A percentile compares a stretch with the other conserved stretches of the same genome.
Evolutionary conservation across 2,888 invertebrate genomes (phyloP).

Genomic region (Brachypterus glaber): DNA sequence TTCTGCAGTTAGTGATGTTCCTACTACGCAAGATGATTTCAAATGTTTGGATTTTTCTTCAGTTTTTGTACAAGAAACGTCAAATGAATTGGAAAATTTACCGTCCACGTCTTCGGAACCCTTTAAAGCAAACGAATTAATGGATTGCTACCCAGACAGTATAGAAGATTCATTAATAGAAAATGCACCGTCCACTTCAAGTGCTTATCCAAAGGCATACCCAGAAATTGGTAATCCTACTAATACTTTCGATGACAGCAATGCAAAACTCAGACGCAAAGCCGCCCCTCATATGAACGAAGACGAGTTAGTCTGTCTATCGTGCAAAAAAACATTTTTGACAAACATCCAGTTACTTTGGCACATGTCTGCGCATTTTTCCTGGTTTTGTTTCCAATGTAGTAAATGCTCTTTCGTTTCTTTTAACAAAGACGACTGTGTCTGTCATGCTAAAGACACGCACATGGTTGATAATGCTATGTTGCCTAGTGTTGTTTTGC

Average conservation of each 20-base stretch:
- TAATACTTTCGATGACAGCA: not conserved
- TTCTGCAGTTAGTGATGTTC: no score
- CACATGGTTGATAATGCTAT: constrained; percentile 50
- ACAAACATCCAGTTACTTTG: constrained; percentile 42
- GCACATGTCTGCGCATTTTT: constrained; percentile 59
- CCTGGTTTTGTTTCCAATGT: constrained; percentile 67
- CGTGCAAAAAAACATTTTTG: not conserved
- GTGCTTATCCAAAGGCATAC: no score
- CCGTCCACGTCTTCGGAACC: no score
- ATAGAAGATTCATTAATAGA: no score
- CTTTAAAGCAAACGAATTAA: no score
- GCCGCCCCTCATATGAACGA: not conserved
- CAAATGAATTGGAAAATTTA: no score
- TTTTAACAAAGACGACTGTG: constrained; percentile 54
- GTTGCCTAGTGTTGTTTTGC: constrained; percentile 34
- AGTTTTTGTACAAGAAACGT: no score
- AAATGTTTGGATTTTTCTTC: no score
- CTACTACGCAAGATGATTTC: no score
- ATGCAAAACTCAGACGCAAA: not conserved
- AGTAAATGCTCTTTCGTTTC: constrained; percentile 62
- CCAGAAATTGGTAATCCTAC: no score
- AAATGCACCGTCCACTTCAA: no score
- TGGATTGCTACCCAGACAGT: no score
- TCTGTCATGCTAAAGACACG: constrained; percentile 53
- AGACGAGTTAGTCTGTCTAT: not conserved